Base-by-base conservation (phyloP, 2,113 vertebrate genomes). In the Sterrhoptilus dennistouni region DNA sequence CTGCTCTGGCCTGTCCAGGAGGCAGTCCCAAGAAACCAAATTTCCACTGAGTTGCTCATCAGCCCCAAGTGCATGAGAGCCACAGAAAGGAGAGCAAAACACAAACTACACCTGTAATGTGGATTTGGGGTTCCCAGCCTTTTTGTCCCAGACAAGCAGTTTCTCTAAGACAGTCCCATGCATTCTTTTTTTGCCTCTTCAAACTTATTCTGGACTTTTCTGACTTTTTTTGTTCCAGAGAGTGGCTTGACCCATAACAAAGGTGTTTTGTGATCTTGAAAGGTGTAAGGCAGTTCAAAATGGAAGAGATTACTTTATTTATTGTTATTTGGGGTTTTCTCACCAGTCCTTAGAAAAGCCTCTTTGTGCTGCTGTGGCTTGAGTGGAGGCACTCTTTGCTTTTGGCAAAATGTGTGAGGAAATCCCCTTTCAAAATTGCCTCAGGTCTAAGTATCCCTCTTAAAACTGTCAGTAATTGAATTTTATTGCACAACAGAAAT, bases 401-500 rank as follows among this genome's bases (percentile, higher is more conserved):
- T 85, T 90, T 83, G 75, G 42, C 64, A 81, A 56, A 74, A 80
- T 27, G 27, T 49, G 13, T 17, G 31, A 86, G 79, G 59, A 93
- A 94, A 83, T 80, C 83, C 75, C 47, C 71, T 80, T 88, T 71
- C 52, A 88, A 56, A 63, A 44, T 71, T 91, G 83, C 79, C 68
- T 47, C 54, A 56, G 49, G 63, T 81, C 53, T 74, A 83, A 77
- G 56, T 60, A 74, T 47, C 22, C 20, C 47, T 77, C 88, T 93
- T 95, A 60, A 90, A 95, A 45, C 61, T 78, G 71, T 71, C 79
- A 68, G 56, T 36, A 70, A 64, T 1, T 79, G 11, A 36, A 60
- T 83, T 91, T 93, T 95, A 87, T 83, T 91, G 70, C 54, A 35
- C 45, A 69, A 27, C 42, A 87, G 74, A 87, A 87, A 71, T 54